Percentiles rank a stretch among this genome's conserved stretches.
phyloP scores from a whole-genome alignment of 2,113 vertebrate genomes.

The Mobula birostris region DNA sequence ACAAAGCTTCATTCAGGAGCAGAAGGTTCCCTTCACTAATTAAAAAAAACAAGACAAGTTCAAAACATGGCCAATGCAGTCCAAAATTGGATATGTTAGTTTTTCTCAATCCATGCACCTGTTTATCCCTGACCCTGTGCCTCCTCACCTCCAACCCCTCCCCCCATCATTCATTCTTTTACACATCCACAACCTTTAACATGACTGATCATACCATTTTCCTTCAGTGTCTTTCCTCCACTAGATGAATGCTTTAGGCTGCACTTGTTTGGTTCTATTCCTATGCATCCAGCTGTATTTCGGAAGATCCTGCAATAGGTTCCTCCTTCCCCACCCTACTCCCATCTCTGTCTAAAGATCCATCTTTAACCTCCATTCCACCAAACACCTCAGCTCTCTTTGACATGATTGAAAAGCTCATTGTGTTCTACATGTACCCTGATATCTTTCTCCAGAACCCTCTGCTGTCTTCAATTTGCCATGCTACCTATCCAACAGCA shows the following conservation, averaged over 20 bases:
- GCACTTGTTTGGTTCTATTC: too few relatives aligned
- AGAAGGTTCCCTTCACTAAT: constrained; percentile 87
- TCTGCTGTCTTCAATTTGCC: too few relatives aligned
- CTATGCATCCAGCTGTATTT: too few relatives aligned
- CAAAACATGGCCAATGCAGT: background rate
- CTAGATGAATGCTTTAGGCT: background rate
- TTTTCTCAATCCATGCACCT: background rate
- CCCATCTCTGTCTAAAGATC: background rate
- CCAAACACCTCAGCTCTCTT: background rate
- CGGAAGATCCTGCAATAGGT: too few relatives aligned
- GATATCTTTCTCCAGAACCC: too few relatives aligned
- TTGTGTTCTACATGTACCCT: too few relatives aligned
- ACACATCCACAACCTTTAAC: background rate
- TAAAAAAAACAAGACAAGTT: constrained; percentile 17
- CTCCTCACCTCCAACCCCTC: too few relatives aligned
- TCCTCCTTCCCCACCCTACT: background rate
- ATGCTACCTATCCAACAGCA: too few relatives aligned
- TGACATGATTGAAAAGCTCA: too few relatives aligned
- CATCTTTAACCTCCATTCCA: background rate
- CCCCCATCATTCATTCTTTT: background rate
- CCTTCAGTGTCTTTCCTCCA: background rate
- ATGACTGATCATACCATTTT: background rate
- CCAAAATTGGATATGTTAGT: background rate
- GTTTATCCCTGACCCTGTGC: too few relatives aligned
- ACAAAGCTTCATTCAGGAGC: constrained; percentile 78